These are phyloP conservation scores for Indicator maculatus DNA, from an alignment of 2,113 vertebrate species.

Conservation along the genomic window DNA sequence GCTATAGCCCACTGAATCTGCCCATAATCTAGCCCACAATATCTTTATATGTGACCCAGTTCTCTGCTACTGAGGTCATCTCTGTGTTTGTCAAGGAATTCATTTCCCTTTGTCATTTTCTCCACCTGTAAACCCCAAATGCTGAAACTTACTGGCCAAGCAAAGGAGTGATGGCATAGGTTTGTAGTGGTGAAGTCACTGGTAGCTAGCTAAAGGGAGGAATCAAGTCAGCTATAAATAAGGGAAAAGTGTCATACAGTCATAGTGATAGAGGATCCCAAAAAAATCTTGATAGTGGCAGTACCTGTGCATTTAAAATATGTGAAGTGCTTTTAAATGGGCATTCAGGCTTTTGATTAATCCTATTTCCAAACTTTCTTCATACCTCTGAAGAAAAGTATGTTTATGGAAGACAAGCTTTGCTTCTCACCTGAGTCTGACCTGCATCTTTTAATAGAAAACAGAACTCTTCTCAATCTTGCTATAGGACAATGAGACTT, in stretches of 20 bases:
- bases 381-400: neutral
- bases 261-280: neutral
- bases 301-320: neutral
- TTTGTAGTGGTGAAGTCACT: neutral
- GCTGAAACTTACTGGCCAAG: neutral
- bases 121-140: neutral
- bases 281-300: neutral
- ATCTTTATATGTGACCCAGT: neutral
- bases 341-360: neutral
- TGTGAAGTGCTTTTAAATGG: neutral
- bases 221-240: neutral
- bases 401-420: neutral
- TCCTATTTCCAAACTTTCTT: neutral
- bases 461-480: neutral
- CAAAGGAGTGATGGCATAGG: neutral
- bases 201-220: neutral
- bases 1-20: neutral
- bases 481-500: neutral
- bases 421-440: neutral
- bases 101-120: neutral
- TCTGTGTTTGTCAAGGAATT: neutral
- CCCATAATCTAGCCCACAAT: neutral
- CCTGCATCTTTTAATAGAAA: neutral
- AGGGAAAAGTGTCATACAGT: neutral
- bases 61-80: neutral